Evolutionary conservation across 92 coral and sea anemone genomes (phyloP), one percentile per base, ranked within the genome.

Genomic region (Parazoanthus atlanticus): DNA sequence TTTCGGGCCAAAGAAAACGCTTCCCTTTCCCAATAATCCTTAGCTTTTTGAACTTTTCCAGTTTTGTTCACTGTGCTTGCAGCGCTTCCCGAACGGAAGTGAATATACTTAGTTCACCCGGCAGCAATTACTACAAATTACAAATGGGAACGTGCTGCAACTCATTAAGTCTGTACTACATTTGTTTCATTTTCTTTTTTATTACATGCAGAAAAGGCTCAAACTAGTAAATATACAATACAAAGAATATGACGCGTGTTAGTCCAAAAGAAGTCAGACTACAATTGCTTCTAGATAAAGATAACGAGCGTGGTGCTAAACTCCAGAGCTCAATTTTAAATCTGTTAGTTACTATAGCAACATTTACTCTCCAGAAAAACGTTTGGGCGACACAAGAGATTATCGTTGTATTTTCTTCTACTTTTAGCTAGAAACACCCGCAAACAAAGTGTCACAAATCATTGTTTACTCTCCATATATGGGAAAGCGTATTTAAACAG

Each of bases 401-500:
- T 75, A 75, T 23, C n/a, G n/a, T 17, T 75, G 43, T 75, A 36
- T 36, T 74, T 74, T 34, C 43, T n/a, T 75, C 2, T 75, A 23
- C 52, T 36, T 33, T 80, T 56, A 80, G 26, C 69, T 3, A 61
- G 26, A 70, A 84, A 84, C 87, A 84, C 87, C 87, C 78, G 87
- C 87, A 84, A 84, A 70, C 87, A 84, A 74, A 71, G 47, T 69
- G 86, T n/a, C 86, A 69, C 15, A 84, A 29, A n/a, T 49, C 29
- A 84, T 84, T 84, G 87, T 84, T 70, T 69, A 28, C 40, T 19
- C 66, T 52, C 87, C 87, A 70, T 84, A 84, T 84, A 69, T 67
- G 87, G 87, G 3, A 84, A 84, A 70, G 1, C 19, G 12, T 84
- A 49, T 84, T 84, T 84, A 84, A 84, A 84, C 87, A 84, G 87